These are phyloP conservation scores for Drosophila recens DNA, from an alignment of 2,888 invertebrate genomes.

Conservation along the genomic window DNA sequence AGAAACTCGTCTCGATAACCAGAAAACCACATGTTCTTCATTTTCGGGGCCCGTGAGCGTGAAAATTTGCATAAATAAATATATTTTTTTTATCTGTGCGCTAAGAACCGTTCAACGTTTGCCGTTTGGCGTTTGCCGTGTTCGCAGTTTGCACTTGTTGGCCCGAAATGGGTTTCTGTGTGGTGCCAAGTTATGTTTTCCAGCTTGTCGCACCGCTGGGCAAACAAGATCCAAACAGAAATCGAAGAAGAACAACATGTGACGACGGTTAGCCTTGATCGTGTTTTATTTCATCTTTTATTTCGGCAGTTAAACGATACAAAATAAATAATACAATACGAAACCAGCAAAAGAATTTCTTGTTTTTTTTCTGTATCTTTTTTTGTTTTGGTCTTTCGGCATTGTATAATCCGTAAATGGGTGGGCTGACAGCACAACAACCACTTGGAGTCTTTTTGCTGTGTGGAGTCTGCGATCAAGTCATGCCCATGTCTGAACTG, in stretches of 20 bases:
- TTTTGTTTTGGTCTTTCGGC: conserved; percentile 56
- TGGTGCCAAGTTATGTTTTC: conserved; percentile 67
- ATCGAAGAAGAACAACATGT: conserved; percentile 46
- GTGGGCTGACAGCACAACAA: conserved; percentile 25
- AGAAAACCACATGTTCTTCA: conserved; percentile 56
- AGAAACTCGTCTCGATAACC: conserved; percentile 18
- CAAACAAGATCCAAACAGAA: conserved; percentile 38
- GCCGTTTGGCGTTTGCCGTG: neutral
- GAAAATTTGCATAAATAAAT: conserved; percentile 76
- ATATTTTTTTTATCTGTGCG: conserved; percentile 49
- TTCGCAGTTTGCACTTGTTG: conserved; percentile 49
- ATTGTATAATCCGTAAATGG: conserved; percentile 73
- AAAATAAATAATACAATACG: conserved; percentile 49
- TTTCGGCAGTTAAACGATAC: conserved; percentile 69
- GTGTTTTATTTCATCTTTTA: conserved; percentile 53
- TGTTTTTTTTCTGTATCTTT: conserved; percentile 28
- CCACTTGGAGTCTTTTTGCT: conserved; percentile 27
- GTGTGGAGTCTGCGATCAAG: conserved; percentile 20
- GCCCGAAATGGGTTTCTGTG: conserved; percentile 20
- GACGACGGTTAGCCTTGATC: conserved; percentile 69
- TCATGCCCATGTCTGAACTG: conserved; percentile 30
- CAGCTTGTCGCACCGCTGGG: conserved; percentile 59
- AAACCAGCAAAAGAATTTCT: conserved; percentile 68
- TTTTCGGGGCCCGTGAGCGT: conserved; percentile 29
- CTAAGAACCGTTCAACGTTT: conserved; percentile 13